Percentiles rank a stretch among this genome's conserved stretches.
Evolutionary conservation across 2,113 vertebrate genomes (phyloP).

Genomic region (Nerophis lumbriciformis): DNA sequence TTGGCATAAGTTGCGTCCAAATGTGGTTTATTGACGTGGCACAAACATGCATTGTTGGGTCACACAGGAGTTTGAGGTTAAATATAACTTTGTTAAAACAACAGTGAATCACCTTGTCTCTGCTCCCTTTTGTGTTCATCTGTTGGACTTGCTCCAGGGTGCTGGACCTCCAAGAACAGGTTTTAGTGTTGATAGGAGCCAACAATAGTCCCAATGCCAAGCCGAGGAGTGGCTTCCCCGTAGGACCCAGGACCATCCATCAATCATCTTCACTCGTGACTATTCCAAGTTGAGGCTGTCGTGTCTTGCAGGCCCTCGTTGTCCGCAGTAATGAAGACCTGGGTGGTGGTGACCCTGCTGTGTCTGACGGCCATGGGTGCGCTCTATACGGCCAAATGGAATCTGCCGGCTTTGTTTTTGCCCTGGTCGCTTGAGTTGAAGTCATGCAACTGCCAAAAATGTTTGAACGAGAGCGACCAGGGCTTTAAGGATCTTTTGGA

Average conservation of each 20-base stretch:
- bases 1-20: too few species aligned
- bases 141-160: not conserved
- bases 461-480: not conserved
- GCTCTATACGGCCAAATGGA: not conserved
- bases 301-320: not conserved
- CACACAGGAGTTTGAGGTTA: too few species aligned
- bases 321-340: not conserved
- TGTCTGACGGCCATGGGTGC: not conserved
- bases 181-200: not conserved
- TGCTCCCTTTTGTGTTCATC: not conserved
- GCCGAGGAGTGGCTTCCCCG: not conserved
- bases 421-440: too few species aligned
- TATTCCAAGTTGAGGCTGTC: not conserved
- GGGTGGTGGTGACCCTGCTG: not conserved
- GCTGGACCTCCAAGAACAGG: not conserved
- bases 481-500: not conserved
- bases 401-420: not conserved
- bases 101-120: not conserved
- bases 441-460: constrained; percentile 12
- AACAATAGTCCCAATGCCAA: not conserved
- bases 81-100: not conserved
- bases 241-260: too few species aligned
- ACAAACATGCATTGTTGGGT: too few species aligned
- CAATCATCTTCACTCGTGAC: not conserved
- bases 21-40: too few species aligned